Conservation (phyloP, 2,797 vertebrate genomes). For the Phoeniculus purpureus region DNA sequence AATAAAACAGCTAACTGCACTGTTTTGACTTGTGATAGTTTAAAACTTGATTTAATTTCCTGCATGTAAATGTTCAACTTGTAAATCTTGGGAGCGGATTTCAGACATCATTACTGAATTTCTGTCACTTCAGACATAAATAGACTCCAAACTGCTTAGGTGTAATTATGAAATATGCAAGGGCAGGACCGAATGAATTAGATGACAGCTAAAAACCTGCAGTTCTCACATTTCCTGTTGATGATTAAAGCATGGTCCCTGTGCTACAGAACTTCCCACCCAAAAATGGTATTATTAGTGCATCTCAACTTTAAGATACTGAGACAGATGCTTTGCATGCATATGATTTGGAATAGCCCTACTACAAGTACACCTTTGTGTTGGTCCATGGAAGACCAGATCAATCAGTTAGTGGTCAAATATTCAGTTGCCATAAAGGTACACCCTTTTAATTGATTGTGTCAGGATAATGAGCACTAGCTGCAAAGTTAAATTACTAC, state of each 20-base stretch:
- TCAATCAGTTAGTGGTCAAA: not conserved
- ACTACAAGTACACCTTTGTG: not conserved
- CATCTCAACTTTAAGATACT: slow-evolving; percentile 8
- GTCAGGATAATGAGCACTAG: not conserved
- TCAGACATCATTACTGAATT: slow-evolving; percentile 60
- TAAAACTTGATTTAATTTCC: slow-evolving; percentile 53
- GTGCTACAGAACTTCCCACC: not conserved
- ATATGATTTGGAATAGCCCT: not conserved
- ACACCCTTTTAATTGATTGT: not conserved
- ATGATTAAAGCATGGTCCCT: slow-evolving; percentile 46
- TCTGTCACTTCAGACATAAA: slow-evolving; percentile 66
- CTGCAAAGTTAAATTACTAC: not conserved
- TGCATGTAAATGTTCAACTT: slow-evolving; percentile 56
- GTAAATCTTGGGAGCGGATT: slow-evolving; percentile 44
- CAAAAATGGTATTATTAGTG: not conserved
- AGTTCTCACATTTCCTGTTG: slow-evolving; percentile 47
- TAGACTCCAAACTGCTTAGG: slow-evolving; percentile 62
- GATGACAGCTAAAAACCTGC: slow-evolving; percentile 59
- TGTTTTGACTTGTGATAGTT: slow-evolving; percentile 56
- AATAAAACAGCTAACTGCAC: slow-evolving; percentile 51
- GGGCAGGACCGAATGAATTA: slow-evolving; percentile 43
- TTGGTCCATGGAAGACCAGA: not conserved
- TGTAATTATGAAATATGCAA: slow-evolving; percentile 68
- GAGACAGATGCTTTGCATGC: not conserved
- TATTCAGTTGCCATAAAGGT: not conserved